These are phyloP conservation scores for Bembecia ichneumoniformis DNA, from an alignment of 2,888 invertebrate genomes.

Conservation along the genomic window DNA sequence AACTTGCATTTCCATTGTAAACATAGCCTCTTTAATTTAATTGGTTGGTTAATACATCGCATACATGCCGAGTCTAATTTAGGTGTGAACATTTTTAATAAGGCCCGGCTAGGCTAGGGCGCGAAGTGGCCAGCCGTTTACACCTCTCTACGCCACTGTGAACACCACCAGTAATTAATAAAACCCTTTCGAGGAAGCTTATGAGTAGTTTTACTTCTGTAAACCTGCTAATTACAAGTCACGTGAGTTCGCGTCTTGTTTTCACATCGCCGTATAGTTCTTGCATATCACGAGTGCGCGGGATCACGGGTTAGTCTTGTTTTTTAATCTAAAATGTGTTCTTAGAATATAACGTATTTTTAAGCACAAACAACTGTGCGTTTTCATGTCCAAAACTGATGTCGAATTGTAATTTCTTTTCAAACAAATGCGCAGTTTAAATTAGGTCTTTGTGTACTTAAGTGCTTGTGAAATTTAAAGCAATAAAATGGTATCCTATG, in stretches of 20 bases:
- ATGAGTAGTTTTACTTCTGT: slow-evolving; percentile 69
- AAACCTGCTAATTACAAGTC: slow-evolving; percentile 63
- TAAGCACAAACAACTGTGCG: too few relatives aligned
- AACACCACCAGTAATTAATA: slow-evolving; percentile 68
- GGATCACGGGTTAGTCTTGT: slow-evolving; percentile 24
- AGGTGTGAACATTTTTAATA: slow-evolving; percentile 72
- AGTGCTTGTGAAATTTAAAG: too few relatives aligned
- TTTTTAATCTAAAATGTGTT: too few relatives aligned
- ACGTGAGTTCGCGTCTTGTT: not conserved
- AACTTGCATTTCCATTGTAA: slow-evolving; percentile 42
- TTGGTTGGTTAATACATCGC: slow-evolving; percentile 65
- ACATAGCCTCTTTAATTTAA: slow-evolving; percentile 58
- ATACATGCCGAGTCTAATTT: slow-evolving; percentile 60
- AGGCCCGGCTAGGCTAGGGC: slow-evolving; percentile 61
- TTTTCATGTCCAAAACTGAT: too few relatives aligned
- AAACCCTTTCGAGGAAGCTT: slow-evolving; percentile 65
- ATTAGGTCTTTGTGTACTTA: too few relatives aligned
- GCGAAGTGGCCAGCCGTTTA: slow-evolving; percentile 69
- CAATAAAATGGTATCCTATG: too few relatives aligned
- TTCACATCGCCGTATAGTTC: not conserved
- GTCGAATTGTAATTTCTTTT: too few relatives aligned
- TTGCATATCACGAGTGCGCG: slow-evolving; percentile 9
- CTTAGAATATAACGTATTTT: too few relatives aligned
- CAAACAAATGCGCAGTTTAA: too few relatives aligned
- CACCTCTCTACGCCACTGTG: slow-evolving; percentile 48